Evolutionary conservation across 2,888 invertebrate genomes (phyloP), one percentile per base, ranked within the genome.

Genomic region (Heliconius ethilla): DNA sequence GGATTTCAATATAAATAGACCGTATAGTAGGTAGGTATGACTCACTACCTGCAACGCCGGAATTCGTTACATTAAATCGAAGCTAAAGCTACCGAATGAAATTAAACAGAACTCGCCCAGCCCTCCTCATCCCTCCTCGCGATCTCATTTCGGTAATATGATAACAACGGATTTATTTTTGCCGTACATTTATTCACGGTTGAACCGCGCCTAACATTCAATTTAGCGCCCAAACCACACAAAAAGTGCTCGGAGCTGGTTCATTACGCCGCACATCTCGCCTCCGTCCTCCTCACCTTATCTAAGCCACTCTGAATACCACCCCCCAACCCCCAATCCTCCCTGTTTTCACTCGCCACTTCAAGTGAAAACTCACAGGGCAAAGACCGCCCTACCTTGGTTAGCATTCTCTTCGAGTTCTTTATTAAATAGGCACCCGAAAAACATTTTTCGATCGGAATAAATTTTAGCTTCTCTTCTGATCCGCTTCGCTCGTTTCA

Each of bases 121-220:
- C 89, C 89, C 89, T 90, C 33, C 7, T 33, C 33, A 33, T 33
- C 33, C 33, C 33, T 33, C 89, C 89, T 90, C 89, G 88, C 91
- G 91, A 92, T 92, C 92, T 93, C 91, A 91, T 93, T 93, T 91
- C 88, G 91, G 92, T 92, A 93, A 93, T 92, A 93, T 91, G 92
- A 93, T 92, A 93, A 92, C 92, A 90, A 89, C 92, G 92, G 92
- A 93, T 93, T 93, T 92, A 93, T 93, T 91, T 90, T 91, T 88
- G 89, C 89, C 91, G 91, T 92, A 89, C 91, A 91, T 89, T 93
- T 90, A 89, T 92, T 92, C 92, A 90, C 92, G 90, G 91, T 91
- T 90, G 92, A 92, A 94, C 93, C 93, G 93, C 90, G 91, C 91
- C 92, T 94, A 93, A 94, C 93, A 94, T 94, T 94, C 93, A 94